A percentile compares a stretch with the other conserved stretches of the same genome.
Conservation (phyloP, 2,113 vertebrate species). For the Python bivittatus region DNA sequence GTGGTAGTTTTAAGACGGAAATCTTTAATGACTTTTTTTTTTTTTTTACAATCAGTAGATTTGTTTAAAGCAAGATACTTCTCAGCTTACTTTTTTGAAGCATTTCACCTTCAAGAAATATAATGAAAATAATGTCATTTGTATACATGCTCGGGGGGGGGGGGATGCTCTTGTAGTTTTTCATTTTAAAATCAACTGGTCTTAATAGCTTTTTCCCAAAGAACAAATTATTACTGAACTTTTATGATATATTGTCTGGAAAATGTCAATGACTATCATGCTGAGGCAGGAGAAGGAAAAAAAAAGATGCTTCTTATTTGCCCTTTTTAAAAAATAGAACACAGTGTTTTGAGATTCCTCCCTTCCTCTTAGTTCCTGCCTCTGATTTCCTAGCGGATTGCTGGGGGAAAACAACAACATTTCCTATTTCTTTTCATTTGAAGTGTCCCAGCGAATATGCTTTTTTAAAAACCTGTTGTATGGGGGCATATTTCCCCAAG, state of each 20-base stretch:
- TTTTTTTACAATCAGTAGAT: background rate
- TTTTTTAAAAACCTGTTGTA: background rate
- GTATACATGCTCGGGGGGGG: background rate
- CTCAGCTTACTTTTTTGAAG: conserved; percentile 16
- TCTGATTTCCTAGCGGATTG: background rate
- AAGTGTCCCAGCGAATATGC: background rate
- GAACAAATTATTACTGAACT: background rate
- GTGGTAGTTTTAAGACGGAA: background rate
- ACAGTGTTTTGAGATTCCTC: background rate
- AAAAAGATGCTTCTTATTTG: background rate
- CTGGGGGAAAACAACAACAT: background rate
- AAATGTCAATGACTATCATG: background rate
- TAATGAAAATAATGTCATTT: background rate
- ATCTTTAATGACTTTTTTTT: background rate
- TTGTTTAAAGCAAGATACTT: background rate
- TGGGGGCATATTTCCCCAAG: background rate
- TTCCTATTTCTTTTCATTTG: background rate
- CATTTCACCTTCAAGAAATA: conserved; percentile 8
- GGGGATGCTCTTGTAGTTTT: background rate
- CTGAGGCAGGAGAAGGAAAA: background rate
- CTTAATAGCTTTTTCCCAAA: background rate
- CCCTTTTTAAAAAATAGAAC: background rate
- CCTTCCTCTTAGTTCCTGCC: background rate
- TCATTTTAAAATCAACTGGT: background rate
- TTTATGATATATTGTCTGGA: background rate